Evolutionary conservation across 2,797 vertebrate species (phyloP), one percentile per base, ranked within the genome.

Genomic region (Diceros bicornis): DNA sequence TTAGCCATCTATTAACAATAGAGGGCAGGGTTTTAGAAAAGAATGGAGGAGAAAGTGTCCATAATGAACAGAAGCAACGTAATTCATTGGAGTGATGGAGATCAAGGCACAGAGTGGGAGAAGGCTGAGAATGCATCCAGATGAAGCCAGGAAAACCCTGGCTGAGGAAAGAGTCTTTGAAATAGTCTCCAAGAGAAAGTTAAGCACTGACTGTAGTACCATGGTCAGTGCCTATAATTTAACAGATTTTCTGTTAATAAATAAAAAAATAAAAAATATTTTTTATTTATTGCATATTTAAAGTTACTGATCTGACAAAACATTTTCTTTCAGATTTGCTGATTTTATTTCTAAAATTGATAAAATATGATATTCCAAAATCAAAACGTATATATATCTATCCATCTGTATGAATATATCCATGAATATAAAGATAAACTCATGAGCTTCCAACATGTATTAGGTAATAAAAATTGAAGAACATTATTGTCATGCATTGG

Each of bases 121-220:
- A 34, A 5, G 32, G 6, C 18, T 1, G 10, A 6, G 3, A 2
- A 2, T 8, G 1, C 0, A 4, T 17, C 16, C 17, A 37, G 0
- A 13, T 0, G 4, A 57, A 37, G 13, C 8, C 27, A 21, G 52
- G 18, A 18, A 37, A 71, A 55, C 1, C 10, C 21, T 4, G 14
- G 3, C 7, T 2, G 20, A 29, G 41, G 50, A 4, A 7, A 2
- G 0, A 32, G 37, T 23, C 34, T 44, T 6, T 27, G 16, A 50
- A 74, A 44, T 1, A 11, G 2, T 12, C 21, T n/a, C 44, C 57
- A 71, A 17, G 44, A 1, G 7, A 68, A 50, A 14, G 29, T 16
- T 27, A 23, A 68, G 32, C 12, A 1, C 29, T 29, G 16, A 27
- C 7, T 18, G 9, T 5, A 34, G 23, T 17, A 4, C 32, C 7